Evolutionary conservation across 2,113 vertebrate species (phyloP), one percentile per base, ranked within the genome.

Genomic region (Prietella phreatophila): DNA sequence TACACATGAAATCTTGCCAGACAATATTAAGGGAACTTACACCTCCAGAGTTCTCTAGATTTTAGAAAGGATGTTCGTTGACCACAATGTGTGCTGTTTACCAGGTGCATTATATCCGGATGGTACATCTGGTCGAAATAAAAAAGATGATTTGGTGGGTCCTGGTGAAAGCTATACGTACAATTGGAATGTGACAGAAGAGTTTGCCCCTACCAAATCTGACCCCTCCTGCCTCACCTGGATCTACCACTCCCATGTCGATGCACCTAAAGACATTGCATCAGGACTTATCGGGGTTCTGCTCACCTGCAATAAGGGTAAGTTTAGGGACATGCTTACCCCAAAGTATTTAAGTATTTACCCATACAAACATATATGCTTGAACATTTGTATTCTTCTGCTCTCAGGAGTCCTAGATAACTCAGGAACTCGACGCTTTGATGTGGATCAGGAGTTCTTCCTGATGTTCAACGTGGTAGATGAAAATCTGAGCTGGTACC

Each of bases 261-360:
- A 98, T 0, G 96, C 97, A 8, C 97, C 97, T 25, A 96, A 91
- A 91, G 98, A 99, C 92, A 97, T 99, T 65, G 94, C 95, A 89
- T 94, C 97, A 55, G 98, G 98, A 86, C 96, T 99, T 65, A 97
- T 99, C 20, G 98, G 98, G 36, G 95, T 96, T 0, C 93, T 99
- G 86, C 95, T 99, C 85, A 98, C 97, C 87, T 99, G 98, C 93
- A 99, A 98, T 91, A 95, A 96, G 96, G 98, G 98, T 98, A 87
- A 47, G 3, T 19, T 25, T n/a, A 36, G 2, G 13, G 11, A 17
- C 14, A 50, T 0, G 42, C 36, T 47, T 53, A 55, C 19, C 61
- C 73, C 60, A n/a, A 33, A 5, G 47, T n/a, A 19, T 33, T 27
- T 4, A 50, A 50, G 47, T 50, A 50, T 50, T 8, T 42, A 33